Base-by-base conservation (phyloP, 2,888 invertebrate species). In the Luperina testacea region DNA sequence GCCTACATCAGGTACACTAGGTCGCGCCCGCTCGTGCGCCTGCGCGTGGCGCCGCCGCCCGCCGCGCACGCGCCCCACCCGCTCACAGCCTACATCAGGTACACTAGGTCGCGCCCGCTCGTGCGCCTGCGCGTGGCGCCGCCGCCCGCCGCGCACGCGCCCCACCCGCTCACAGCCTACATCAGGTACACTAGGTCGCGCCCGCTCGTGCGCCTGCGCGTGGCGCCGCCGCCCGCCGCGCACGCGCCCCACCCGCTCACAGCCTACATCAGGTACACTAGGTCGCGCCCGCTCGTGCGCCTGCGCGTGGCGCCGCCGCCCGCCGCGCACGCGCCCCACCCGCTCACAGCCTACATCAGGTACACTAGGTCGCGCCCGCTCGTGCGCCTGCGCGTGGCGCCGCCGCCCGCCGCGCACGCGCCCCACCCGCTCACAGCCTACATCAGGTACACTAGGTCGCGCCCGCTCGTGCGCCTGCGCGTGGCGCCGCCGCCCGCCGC, bases 11-110 rank as follows among this genome's bases (percentile, higher is more conserved):
- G 78, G 78, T 75, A 59, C 15, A 6, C 61, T n/a, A n/a, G n/a
- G 93, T 97, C 98, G 68, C 99, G 98, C 94, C 98, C 99, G 84
- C 98, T 99, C 81, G 99, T 99, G 85, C 88, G 95, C 94, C 88
- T 91, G 83, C 85, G 85, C 78, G 74, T 88, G 8, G 78, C 78
- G 72, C 88, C 88, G 77, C 85, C 63, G 57, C 83, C 38, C 98
- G 75, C 99, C 65, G 98, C 99, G 13, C 9, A 11, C 27, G 70
- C 57, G 11, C 32, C 24, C 0, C 45, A n/a, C 1, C 74, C 78
- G 32, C 80, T 65, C 81, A 81, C 78, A 4, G 78, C 78, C n/a
- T 78, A 78, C 80, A 38, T 78, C 63, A 70, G 78, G 78, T 75
- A 59, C 15, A 6, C 61, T n/a, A n/a, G n/a, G 93, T 97, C 98